Percentiles rank a stretch among this genome's conserved stretches.
Conservation (phyloP, 1,140 invertebrate species). For the Zaprionus davidi region DNA sequence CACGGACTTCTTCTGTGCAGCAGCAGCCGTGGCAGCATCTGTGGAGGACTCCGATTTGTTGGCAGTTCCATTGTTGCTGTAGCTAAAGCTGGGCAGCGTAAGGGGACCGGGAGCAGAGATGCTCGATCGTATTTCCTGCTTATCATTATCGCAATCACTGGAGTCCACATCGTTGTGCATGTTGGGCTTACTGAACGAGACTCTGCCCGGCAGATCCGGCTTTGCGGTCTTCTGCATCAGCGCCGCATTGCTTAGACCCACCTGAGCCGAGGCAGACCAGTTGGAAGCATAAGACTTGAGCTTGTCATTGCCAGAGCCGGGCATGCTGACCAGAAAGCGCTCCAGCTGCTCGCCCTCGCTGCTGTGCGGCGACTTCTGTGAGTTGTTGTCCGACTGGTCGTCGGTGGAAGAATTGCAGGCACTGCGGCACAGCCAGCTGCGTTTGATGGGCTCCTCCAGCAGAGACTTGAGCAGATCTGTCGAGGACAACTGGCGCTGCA, state of each 20-base stretch:
- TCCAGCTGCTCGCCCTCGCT: conserved; percentile 63
- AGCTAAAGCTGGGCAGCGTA: conserved; percentile 45
- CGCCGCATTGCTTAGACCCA: conserved; percentile 45
- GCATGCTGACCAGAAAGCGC: conserved; percentile 61
- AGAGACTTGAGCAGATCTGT: conserved; percentile 76
- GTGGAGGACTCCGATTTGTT: conserved; percentile 35
- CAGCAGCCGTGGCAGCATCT: neutral
- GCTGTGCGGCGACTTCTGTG: conserved; percentile 53
- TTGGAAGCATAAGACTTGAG: conserved; percentile 48
- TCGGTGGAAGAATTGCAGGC: conserved; percentile 67
- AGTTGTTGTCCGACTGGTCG: conserved; percentile 67
- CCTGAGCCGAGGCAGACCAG: conserved; percentile 18
- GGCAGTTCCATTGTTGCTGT: conserved; percentile 13
- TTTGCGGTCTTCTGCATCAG: conserved; percentile 60
- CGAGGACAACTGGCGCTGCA: conserved; percentile 68
- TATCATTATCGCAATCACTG: conserved; percentile 81
- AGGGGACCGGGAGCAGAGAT: conserved; percentile 76
- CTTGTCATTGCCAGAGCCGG: conserved; percentile 39
- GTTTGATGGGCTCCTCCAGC: conserved; percentile 78
- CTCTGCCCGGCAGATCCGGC: conserved; percentile 78
- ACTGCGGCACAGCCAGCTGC: conserved; percentile 75
- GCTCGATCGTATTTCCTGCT: conserved; percentile 46
- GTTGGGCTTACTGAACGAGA: conserved; percentile 77
- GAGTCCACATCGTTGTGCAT: conserved; percentile 65
- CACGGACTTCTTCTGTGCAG: conserved; percentile 69